A percentile compares a stretch with the other conserved stretches of the same genome.
Conservation (phyloP, 2,797 vertebrate genomes). For the Gymnoscopelus braueri region DNA sequence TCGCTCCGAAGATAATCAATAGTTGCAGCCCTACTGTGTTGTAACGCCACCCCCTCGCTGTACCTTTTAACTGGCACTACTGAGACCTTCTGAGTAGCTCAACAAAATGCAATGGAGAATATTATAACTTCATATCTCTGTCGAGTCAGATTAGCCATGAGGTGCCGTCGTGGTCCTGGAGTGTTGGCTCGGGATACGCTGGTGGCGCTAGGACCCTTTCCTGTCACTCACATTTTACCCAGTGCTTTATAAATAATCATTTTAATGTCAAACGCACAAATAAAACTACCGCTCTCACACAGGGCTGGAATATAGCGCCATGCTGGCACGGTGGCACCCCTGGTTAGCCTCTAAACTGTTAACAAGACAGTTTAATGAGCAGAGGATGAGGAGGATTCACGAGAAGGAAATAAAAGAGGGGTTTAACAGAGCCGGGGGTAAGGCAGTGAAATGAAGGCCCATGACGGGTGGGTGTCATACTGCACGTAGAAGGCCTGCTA, state of each 20-base stretch:
- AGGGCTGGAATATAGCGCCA: slow-evolving; percentile 25
- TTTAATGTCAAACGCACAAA: slow-evolving; percentile 19
- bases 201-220: background rate
- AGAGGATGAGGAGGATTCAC: slow-evolving; percentile 42
- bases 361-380: slow-evolving; percentile 65
- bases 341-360: slow-evolving; percentile 43
- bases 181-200: background rate
- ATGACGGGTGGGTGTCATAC: slow-evolving; percentile 55
- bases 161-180: background rate
- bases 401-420: slow-evolving; percentile 44
- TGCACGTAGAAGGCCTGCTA: slow-evolving; percentile 14
- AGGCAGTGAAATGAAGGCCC: slow-evolving; percentile 46
- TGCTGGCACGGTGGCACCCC: slow-evolving; percentile 45
- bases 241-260: slow-evolving; percentile 13
- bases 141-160: slow-evolving; percentile 1
- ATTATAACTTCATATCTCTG: background rate
- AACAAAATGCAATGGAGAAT: slow-evolving; percentile 7
- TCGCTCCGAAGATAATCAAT: no score
- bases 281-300: slow-evolving; percentile 14
- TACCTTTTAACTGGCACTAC: no score
- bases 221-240: background rate
- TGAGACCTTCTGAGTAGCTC: background rate
- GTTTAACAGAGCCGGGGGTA: slow-evolving; percentile 19
- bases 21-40: no score
- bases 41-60: background rate